These are phyloP conservation scores for Synergus japonicus DNA, from an alignment of 2,888 invertebrate genomes.

Conservation along the genomic window DNA sequence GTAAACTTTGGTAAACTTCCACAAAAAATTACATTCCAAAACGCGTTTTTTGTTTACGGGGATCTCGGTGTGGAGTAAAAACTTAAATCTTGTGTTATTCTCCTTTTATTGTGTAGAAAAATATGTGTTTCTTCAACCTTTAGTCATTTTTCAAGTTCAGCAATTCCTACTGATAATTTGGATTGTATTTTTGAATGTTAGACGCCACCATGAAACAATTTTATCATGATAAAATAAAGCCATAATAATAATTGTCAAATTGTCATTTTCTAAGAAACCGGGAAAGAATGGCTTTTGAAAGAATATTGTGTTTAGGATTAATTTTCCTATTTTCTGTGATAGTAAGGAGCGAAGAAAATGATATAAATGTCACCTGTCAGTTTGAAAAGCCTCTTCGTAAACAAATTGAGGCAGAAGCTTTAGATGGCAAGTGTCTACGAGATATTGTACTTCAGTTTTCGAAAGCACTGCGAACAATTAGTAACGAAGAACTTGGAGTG, in stretches of 20 bases:
- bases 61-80: conserved; percentile 2
- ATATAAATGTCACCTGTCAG: conserved; percentile 63
- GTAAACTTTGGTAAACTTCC: background rate
- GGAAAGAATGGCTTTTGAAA: conserved; percentile 38
- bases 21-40: conserved; percentile 4
- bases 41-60: conserved; percentile 35
- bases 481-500: conserved; percentile 71
- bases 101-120: background rate
- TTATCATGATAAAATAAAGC: conserved; percentile 12
- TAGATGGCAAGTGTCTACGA: conserved; percentile 72
- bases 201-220: conserved; percentile 25
- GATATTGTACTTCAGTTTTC: conserved; percentile 71
- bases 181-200: background rate
- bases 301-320: conserved; percentile 13
- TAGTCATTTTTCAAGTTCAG: background rate
- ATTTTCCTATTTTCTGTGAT: background rate
- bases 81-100: conserved; percentile 1
- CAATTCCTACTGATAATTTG: background rate
- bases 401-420: conserved; percentile 71
- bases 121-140: background rate
- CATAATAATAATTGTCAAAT: background rate
- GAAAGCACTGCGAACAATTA: conserved; percentile 61
- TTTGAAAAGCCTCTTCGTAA: conserved; percentile 69
- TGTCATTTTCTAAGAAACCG: conserved; percentile 9
- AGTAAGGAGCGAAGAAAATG: conserved; percentile 50